Base-by-base conservation (phyloP, 2,888 invertebrate genomes). In the Mimas tiliae region DNA sequence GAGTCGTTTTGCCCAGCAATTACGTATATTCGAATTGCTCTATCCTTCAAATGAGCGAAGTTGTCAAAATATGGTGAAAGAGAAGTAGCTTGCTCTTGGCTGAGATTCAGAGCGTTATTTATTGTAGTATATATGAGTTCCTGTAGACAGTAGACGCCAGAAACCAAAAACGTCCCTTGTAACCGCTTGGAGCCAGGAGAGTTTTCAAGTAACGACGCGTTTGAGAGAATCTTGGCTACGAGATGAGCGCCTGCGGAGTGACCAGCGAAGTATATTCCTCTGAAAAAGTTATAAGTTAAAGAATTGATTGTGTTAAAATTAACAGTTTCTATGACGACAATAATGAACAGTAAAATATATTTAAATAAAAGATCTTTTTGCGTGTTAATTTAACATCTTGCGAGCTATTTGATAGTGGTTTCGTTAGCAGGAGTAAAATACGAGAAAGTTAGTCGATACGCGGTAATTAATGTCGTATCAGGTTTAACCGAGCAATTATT, bases 161-260 rank as follows among this genome's bases (percentile, higher is more conserved):
- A 67, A 19, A 67, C 47, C 9, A 67, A 53, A 42, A 64, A 67
- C 0, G 62, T 51, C 9, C 67, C 67, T 34, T 33, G 45, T 7
- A 67, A 51, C 6, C 51, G 51, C 45, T 47, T 51, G 12, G 62
- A n/a, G 11, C 64, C 62, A 1, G 62, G 50, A 45, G 62, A n/a
- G 9, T 33, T 33, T 0, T n/a, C 14, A 4, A 65, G 38, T 33
- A 67, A 67, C 11, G 14, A 16, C 19, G 58, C n/a, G 14, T 67
- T 64, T 8, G 64, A 64, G 14, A 67, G 62, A 12, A 67, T 42
- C 53, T 62, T 62, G n/a, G 64, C 58, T 14, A 67, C 42, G 16
- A 67, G 67, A 51, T 67, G 67, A 12, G 62, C 67, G n/a, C 67
- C 67, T 11, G 67, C 67, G 6, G 67, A 67, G 51, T 67, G 67